phyloP scores from a whole-genome alignment of 2,797 vertebrate species.

The Sebastes reedi region DNA sequence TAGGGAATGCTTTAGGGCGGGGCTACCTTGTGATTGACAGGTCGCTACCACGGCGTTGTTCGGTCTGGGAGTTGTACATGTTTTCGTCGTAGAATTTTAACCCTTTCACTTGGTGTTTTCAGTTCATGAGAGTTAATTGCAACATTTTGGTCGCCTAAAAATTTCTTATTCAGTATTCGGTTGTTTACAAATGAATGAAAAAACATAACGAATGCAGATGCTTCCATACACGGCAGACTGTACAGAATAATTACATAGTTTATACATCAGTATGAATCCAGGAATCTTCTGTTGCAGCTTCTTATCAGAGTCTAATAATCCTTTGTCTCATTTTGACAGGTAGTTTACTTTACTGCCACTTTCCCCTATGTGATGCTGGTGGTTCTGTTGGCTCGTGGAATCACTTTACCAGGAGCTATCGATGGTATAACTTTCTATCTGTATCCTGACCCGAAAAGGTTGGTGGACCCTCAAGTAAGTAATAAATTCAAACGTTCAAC shows the following conservation, averaged over 20 bases:
- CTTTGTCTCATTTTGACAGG: constrained; percentile 53
- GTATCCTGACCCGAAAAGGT: constrained; percentile 89
- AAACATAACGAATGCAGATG: neutral
- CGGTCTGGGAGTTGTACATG: too few species aligned
- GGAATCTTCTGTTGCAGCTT: neutral
- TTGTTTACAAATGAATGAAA: too few species aligned
- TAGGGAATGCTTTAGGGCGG: too few species aligned
- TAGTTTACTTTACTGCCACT: constrained; percentile 91
- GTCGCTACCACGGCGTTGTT: too few species aligned
- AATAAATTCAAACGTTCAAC: constrained; percentile 6
- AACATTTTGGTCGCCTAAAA: too few species aligned
- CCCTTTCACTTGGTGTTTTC: too few species aligned
- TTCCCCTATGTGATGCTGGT: constrained; percentile 92
- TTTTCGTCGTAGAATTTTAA: too few species aligned
- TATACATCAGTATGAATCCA: neutral
- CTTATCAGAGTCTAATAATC: neutral
- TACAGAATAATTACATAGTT: neutral
- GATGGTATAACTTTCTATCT: constrained; percentile 90
- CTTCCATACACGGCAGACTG: neutral
- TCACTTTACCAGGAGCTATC: constrained; percentile 88
- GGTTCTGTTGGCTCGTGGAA: constrained; percentile 88
- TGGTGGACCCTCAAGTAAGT: constrained; percentile 92
- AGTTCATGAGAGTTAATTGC: too few species aligned
- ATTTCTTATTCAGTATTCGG: too few species aligned
- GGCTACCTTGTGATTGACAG: too few species aligned